These are phyloP conservation scores for Helostoma temminkii DNA, from an alignment of 2,797 vertebrate species.

Conservation along the genomic window DNA sequence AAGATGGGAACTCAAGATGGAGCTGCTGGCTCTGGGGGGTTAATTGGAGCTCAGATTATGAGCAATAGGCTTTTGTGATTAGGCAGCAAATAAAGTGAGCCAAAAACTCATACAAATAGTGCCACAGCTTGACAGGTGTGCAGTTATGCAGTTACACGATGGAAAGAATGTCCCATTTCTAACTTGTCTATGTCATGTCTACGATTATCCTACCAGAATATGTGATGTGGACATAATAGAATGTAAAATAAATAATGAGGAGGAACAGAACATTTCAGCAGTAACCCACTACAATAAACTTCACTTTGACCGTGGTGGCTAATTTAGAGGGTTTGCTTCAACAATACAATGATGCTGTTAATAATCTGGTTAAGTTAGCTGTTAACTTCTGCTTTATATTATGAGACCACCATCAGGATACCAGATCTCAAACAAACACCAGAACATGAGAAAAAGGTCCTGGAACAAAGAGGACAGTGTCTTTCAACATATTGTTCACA, in stretches of 20 bases:
- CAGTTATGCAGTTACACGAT: conserved; percentile 14
- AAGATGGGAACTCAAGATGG: conserved; percentile 55
- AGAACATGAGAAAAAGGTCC: conserved; percentile 11
- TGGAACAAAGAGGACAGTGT: conserved; percentile 55
- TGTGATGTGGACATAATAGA: too few relatives aligned
- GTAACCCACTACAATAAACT: too few relatives aligned
- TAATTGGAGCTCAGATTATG: conserved; percentile 50
- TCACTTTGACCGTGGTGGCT: too few relatives aligned
- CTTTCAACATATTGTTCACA: conserved; percentile 51
- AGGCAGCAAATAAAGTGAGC: conserved; percentile 22
- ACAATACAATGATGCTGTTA: too few relatives aligned
- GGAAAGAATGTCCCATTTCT: conserved; percentile 9
- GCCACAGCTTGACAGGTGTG: conserved; percentile 21
- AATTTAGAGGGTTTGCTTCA: too few relatives aligned
- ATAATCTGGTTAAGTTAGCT: not conserved
- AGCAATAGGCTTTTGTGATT: conserved; percentile 42
- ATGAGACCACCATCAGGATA: conserved; percentile 10
- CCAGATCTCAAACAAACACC: conserved; percentile 39
- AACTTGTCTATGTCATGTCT: not conserved
- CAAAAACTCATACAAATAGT: conserved; percentile 35
- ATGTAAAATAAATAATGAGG: too few relatives aligned
- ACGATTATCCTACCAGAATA: too few relatives aligned
- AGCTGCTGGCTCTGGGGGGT: conserved; percentile 25
- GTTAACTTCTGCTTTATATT: conserved; percentile 26
- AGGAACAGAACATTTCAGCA: too few relatives aligned